Base-by-base conservation (phyloP, 1,140 invertebrate species). In the Hycleus cichorii region DNA sequence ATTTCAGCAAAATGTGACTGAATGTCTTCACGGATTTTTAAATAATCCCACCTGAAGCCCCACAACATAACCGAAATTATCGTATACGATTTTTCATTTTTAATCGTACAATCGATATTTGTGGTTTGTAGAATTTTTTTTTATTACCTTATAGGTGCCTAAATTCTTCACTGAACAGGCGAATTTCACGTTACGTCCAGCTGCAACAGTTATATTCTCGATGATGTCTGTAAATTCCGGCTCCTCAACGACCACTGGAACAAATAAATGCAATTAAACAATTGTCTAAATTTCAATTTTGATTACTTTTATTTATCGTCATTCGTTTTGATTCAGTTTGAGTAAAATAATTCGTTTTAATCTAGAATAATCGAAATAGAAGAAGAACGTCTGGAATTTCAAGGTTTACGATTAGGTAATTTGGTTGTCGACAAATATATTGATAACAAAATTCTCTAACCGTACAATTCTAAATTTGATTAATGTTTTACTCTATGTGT, bases 141-240 rank as follows among this genome's bases (percentile, higher is more conserved):
- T 60, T 47, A 68, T 69, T 66, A 74, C 72, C 70, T 73, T 74
- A 62, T 69, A 74, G 18, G 68, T 69, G 58, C 90, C 91, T 11
- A 94, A 80, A 75, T 94, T 90, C 74, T 91, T 91, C 48, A 95
- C 91, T 4, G 88, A 89, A 74, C 92, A 95, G 3, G 91, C 87
- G 61, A 95, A 81, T 70, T 89, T 90, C 18, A 93, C 89, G 67
- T 86, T 90, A 48, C 92, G 79, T 48, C 91, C 91, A 43, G 90
- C 89, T 27, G 71, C 67, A 64, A 84, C 83, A 56, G 83, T 85
- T 66, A 84, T 80, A 71, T 85, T 85, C 74, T 85, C 81, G 65
- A 85, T 85, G 58, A 83, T 79, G 70, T 85, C 83, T 27, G 82
- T 84, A 74, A 85, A 85, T 74, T 84, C 83, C 51, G 83, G 83